Evolutionary conservation across 2,888 invertebrate species (phyloP), one percentile per base, ranked within the genome.

Genomic region (Liopterus haemorrhoidalis): DNA sequence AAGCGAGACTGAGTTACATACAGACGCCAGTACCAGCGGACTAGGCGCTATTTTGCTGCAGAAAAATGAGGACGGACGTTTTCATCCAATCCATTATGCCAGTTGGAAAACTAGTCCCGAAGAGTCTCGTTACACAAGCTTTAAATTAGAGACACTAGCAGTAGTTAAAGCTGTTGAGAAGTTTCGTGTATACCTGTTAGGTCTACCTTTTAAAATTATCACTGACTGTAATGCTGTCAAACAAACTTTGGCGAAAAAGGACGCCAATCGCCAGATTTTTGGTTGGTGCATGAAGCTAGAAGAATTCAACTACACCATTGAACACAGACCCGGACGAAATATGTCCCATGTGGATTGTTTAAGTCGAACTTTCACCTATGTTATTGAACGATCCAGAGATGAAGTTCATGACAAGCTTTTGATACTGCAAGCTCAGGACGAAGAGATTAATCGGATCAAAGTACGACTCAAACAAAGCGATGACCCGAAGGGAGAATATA

Each of bases 81-180:
- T 48, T 12, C 39, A 50, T 12, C 50, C 51, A 2, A 51, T 57
- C 4, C 53, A 54, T 2, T 64, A 57, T 36, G 54, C 51, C 18
- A 59, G 58, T 25, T 51, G 57, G 8, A 57, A 55, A 19, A 54
- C 62, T 1, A 54, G 55, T 0, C 46, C 37, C 4, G 51, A 55
- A 5, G 63, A 66, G 46, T 19, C 30, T 3, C 55, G 49, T 12
- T 61, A 59, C 20, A 55, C 57, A 18, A 54, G 55, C 1, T 57
- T 57, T 12, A 64, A 66, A 19, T 40, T 57, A n/a, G 59, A 64
- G 33, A 53, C 50, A 2, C 47, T 64, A 8, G 61, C 61, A 0
- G 53, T 64, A 0, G 54, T 62, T 0, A 52, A 46, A 19, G 47
- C 54, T 2, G 24, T 62, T 2, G 30, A 53, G 4, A 52, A 57